A percentile compares a stretch with the other conserved stretches of the same genome.
phyloP scores from a whole-genome alignment of 2,113 vertebrate genomes.

The Piliocolobus tephrosceles region DNA sequence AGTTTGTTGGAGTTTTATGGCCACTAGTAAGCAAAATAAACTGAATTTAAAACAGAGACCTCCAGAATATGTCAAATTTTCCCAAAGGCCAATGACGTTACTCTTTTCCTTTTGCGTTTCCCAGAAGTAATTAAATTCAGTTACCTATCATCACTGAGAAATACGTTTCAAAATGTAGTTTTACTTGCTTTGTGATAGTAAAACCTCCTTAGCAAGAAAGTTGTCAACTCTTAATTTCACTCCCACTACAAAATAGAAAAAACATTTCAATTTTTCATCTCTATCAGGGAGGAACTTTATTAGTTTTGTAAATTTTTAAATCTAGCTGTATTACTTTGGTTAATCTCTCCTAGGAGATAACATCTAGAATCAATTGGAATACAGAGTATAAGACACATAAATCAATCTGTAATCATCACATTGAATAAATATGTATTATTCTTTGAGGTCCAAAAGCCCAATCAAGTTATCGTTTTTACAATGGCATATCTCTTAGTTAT shows the following conservation, averaged over 20 bases:
- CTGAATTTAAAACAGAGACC: background rate
- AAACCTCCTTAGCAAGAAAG: background rate
- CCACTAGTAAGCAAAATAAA: background rate
- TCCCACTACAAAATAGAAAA: slow-evolving; percentile 23
- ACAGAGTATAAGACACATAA: background rate
- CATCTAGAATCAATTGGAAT: slow-evolving; percentile 57
- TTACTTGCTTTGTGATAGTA: background rate
- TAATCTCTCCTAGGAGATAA: background rate
- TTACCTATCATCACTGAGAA: background rate
- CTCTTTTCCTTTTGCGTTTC: background rate
- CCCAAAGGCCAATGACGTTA: background rate
- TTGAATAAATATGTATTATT: slow-evolving; percentile 45
- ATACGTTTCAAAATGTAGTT: background rate
- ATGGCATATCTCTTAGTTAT: background rate
- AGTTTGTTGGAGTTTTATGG: background rate
- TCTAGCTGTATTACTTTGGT: background rate
- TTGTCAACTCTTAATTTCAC: background rate
- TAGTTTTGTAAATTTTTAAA: slow-evolving; percentile 41
- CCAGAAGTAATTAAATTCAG: slow-evolving; percentile 28
- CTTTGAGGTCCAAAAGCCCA: slow-evolving; percentile 22
- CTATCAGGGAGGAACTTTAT: background rate
- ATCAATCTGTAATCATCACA: slow-evolving; percentile 42
- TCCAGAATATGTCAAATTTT: background rate
- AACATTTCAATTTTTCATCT: background rate
- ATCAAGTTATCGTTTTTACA: slow-evolving; percentile 24